A percentile compares a stretch with the other conserved stretches of the same genome.
phyloP scores from a whole-genome alignment of 2,888 invertebrate genomes.

The Drosophila demipolita region DNA sequence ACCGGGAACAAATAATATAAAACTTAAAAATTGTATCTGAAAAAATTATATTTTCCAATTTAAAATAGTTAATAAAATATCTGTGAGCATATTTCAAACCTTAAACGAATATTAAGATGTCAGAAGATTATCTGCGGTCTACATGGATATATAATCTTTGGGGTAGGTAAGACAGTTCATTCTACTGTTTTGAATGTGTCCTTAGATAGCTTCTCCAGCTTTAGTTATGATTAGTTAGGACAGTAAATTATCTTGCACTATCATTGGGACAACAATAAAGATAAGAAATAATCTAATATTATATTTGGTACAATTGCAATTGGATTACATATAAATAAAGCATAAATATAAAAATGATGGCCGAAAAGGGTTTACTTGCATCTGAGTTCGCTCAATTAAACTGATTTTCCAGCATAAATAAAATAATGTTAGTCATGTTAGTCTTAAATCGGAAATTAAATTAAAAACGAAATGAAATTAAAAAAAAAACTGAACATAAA shows the following conservation, averaged over 20 bases:
- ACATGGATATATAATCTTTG: not conserved
- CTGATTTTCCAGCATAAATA: not conserved
- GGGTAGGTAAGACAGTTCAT: not conserved
- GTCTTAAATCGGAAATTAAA: not conserved
- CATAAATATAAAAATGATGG: not conserved
- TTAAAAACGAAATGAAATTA: not conserved
- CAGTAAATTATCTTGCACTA: not conserved
- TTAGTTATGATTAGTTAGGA: not conserved
- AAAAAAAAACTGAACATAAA: constrained; percentile 32
- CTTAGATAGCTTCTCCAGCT: not conserved
- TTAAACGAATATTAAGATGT: not conserved
- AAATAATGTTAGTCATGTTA: not conserved
- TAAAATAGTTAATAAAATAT: not conserved
- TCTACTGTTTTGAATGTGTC: not conserved
- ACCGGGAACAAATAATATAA: not conserved
- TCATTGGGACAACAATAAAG: not conserved
- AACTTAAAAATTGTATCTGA: not conserved
- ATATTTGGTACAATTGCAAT: not conserved
- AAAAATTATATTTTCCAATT: not conserved
- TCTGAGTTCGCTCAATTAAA: not conserved
- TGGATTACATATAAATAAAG: not conserved
- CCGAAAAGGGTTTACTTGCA: not conserved
- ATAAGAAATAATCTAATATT: not conserved
- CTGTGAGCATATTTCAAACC: not conserved
- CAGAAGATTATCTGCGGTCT: not conserved